Percentiles rank a stretch among this genome's conserved stretches.
phyloP scores from a whole-genome alignment of 2,888 invertebrate species.

The Amiota mariae region DNA sequence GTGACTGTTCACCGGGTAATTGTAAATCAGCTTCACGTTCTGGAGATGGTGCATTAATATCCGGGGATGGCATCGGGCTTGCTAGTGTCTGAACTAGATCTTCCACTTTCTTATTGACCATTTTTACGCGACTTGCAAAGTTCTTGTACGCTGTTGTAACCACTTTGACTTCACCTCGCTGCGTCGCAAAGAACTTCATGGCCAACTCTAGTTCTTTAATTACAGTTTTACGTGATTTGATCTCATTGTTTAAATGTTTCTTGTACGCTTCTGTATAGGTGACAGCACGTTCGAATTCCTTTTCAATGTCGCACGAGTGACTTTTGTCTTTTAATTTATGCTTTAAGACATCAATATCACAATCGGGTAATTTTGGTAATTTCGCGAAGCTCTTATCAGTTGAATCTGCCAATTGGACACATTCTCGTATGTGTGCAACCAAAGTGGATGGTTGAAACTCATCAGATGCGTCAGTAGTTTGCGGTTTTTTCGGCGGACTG shows the following conservation, averaged over 20 bases:
- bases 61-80: slow-evolving; percentile 78
- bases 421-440: slow-evolving; percentile 83
- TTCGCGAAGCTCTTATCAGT: slow-evolving; percentile 80
- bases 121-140: slow-evolving; percentile 90
- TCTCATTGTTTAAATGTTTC: slow-evolving; percentile 85
- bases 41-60: slow-evolving; percentile 82
- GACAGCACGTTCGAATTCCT: slow-evolving; percentile 88
- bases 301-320: slow-evolving; percentile 89
- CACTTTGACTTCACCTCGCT: slow-evolving; percentile 94
- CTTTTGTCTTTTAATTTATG: slow-evolving; percentile 89
- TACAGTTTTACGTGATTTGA: slow-evolving; percentile 85
- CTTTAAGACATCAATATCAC: slow-evolving; percentile 86
- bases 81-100: slow-evolving; percentile 84
- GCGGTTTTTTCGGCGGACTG: slow-evolving; percentile 77
- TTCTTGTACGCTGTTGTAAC: slow-evolving; percentile 97
- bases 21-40: slow-evolving; percentile 88
- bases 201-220: slow-evolving; percentile 86
- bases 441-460: slow-evolving; percentile 78
- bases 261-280: slow-evolving; percentile 87
- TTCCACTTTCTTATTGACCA: slow-evolving; percentile 88
- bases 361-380: slow-evolving; percentile 75
- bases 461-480: slow-evolving; percentile 58
- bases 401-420: slow-evolving; percentile 82
- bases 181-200: slow-evolving; percentile 90
- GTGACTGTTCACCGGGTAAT: slow-evolving; percentile 77